Base-by-base conservation (phyloP, 1,140 invertebrate genomes). In the Tetranychus urticae region DNA sequence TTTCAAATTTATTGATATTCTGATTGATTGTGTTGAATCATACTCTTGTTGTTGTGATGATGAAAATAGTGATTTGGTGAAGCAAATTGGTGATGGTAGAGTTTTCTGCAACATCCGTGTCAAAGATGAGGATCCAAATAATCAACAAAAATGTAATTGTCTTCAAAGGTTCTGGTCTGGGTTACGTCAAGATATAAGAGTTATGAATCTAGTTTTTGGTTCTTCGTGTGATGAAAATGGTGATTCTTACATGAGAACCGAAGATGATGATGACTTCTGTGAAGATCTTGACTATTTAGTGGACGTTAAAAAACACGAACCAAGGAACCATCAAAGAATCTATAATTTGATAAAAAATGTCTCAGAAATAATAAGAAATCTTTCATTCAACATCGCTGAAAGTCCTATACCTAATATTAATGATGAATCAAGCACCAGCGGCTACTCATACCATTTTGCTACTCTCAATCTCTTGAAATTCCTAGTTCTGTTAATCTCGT, bases 1-100 rank as follows among this genome's bases (percentile, higher is more conserved):
- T 46, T 65, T 42, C 36, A 62, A 63, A 42, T 65, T 65, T 48
- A 61, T 65, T 39, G 63, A 65, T 46, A 35, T 63, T 14, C 45
- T 64, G 10, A 12, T 64, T 36, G 63, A 64, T 33, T 59, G 55
- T 46, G 61, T 39, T 48, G 58, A 54, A 62, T 12, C 14, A 4
- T 64, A 64, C 48, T 45, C 56, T 33, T 64, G 63, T 60, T 33
- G 52, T 55, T 64, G 63, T 62, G 57, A 64, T 46, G 37, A 62
- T 36, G 36, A 34, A 45, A 33, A 42, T 35, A 13, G 36, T 58
- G 31, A 50, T 31, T 50, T 50, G 13, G 13, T 14, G 6, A 50
- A 50, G 5, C 13, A 31, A 31, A 23, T 50, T 14, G 31, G 10
- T 42, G 10, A 42, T 42, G 39, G 39, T 42, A 42, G 39, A 42